Evolutionary conservation across 1,140 invertebrate genomes (phyloP).

Genomic region (Tetramorium alpestre): DNA sequence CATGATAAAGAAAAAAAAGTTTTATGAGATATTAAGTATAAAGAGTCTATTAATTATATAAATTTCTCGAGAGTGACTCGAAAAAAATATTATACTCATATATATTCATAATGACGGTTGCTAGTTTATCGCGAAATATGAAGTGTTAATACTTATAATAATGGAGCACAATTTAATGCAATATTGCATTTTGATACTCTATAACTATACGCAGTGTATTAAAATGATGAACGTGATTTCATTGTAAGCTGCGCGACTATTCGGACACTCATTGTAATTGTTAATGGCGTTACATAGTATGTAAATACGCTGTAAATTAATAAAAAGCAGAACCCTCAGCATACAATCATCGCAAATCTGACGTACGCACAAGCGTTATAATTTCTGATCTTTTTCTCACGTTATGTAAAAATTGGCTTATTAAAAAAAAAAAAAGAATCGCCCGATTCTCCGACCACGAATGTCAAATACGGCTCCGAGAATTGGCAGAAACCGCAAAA

Average conservation of each 20-base stretch:
- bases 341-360: conserved; percentile 25
- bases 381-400: neutral
- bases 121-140: neutral
- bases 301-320: conserved; percentile 38
- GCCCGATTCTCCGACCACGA: neutral
- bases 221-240: neutral
- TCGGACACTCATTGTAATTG: conserved; percentile 32
- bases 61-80: neutral
- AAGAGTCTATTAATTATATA: neutral
- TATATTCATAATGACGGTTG: neutral
- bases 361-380: conserved; percentile 28
- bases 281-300: conserved; percentile 21
- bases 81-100: neutral
- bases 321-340: conserved; percentile 19
- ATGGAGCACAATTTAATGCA: neutral
- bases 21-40: neutral
- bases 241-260: neutral
- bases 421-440: conserved; percentile 36
- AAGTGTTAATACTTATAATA: neutral
- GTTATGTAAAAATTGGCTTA: conserved; percentile 29
- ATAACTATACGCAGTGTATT: neutral
- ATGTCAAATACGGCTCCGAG: neutral
- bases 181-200: neutral
- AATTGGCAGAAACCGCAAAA: conserved; percentile 32
- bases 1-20: neutral